Conservation (phyloP, 1,140 invertebrate species). For the Apis laboriosa region DNA sequence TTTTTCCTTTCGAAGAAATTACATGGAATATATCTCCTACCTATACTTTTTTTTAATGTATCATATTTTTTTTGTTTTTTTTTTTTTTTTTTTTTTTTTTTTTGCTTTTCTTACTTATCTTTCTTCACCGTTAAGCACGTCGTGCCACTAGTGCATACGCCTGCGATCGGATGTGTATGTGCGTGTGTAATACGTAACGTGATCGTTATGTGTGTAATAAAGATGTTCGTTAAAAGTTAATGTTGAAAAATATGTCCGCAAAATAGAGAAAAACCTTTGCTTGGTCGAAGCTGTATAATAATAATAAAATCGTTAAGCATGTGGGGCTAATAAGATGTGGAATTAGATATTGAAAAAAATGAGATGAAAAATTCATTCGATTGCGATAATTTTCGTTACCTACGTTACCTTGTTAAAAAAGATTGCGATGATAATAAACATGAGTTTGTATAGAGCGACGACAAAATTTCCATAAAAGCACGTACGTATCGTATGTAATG, state of each 20-base stretch:
- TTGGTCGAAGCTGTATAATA: too few relatives aligned
- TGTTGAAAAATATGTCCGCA: background rate
- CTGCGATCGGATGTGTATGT: conserved; percentile 38
- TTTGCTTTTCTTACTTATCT: conserved; percentile 22
- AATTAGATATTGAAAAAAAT: background rate
- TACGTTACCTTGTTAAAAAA: background rate
- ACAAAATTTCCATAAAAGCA: background rate
- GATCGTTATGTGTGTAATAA: conserved; percentile 3
- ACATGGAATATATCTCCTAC: conserved; percentile 60
- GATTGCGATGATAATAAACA: background rate
- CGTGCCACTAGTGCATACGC: conserved; percentile 48
- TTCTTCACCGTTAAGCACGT: conserved; percentile 46
- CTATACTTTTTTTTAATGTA: conserved; percentile 40
- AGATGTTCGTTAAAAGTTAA: background rate
- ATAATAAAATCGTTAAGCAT: background rate
- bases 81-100: conserved; percentile 26
- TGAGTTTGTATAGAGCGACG: background rate
- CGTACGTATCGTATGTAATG: background rate
- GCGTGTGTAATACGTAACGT: conserved; percentile 10
- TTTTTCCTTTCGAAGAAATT: conserved; percentile 43
- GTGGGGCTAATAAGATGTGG: background rate
- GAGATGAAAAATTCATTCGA: background rate
- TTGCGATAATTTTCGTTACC: background rate
- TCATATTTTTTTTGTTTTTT: conserved; percentile 28
- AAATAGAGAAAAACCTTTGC: background rate